Conservation (phyloP, 2,113 vertebrate species). For the Indicator indicator region DNA sequence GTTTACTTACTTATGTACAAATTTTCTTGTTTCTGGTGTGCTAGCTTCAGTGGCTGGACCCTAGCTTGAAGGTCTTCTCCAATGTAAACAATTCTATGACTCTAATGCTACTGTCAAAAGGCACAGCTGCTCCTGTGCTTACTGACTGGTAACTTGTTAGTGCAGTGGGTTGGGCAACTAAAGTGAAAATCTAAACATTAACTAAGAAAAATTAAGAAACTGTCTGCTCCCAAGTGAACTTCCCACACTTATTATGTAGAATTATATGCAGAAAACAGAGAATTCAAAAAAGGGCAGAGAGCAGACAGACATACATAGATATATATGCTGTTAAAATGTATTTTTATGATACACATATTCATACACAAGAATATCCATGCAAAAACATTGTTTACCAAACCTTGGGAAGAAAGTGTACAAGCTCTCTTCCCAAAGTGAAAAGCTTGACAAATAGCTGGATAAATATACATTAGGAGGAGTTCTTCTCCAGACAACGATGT, state of each 20-base stretch:
- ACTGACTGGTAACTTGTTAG: neutral
- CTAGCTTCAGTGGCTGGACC: neutral
- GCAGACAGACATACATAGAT: no score
- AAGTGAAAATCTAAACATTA: neutral
- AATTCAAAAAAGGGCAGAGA: neutral
- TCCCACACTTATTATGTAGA: neutral
- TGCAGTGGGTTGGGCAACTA: neutral
- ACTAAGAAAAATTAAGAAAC: neutral
- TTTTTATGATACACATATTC: no score
- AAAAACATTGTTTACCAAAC: neutral
- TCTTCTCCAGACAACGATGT: slow-evolving; percentile 28
- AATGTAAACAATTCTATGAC: no score
- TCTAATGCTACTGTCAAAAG: neutral
- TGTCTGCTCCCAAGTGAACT: neutral
- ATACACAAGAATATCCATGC: no score
- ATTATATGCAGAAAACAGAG: neutral
- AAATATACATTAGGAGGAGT: neutral
- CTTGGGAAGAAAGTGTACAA: neutral
- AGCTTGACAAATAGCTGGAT: slow-evolving; percentile 22
- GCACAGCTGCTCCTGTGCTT: neutral
- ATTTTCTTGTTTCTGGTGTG: neutral
- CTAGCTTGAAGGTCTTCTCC: no score
- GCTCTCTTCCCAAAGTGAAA: neutral
- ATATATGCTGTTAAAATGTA: no score
- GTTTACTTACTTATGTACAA: neutral